phyloP scores from a whole-genome alignment of 2,113 vertebrate genomes.

The Microcebus jonahi region DNA sequence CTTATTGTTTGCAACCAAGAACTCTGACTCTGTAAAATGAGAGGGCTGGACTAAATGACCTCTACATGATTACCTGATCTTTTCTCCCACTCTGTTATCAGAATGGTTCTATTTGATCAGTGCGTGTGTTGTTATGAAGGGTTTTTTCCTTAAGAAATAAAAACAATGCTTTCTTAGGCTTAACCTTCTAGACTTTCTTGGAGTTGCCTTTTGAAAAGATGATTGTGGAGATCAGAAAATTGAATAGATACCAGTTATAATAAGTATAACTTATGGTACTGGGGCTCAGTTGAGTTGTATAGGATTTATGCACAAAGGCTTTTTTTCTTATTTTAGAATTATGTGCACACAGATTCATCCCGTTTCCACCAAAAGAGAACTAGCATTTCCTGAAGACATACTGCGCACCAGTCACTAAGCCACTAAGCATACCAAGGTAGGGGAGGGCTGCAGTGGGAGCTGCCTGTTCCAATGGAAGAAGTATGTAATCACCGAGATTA shows the following conservation, averaged over 20 bases:
- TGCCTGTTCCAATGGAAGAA: neutral
- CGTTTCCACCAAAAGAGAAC: neutral
- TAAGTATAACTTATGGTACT: neutral
- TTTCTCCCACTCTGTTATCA: neutral
- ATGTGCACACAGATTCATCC: neutral
- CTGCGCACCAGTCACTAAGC: neutral
- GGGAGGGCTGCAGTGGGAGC: neutral
- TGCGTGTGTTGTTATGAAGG: neutral
- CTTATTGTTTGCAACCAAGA: neutral
- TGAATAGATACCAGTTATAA: neutral
- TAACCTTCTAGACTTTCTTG: neutral
- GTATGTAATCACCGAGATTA: neutral
- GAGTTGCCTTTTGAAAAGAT: neutral
- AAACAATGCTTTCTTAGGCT: neutral
- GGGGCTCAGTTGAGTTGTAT: neutral
- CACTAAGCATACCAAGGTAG: neutral
- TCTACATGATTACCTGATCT: neutral
- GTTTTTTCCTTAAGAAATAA: constrained; percentile 23
- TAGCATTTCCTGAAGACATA: neutral
- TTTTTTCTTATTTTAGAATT: neutral
- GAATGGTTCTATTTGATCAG: neutral
- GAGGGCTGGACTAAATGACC: neutral
- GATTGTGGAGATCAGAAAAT: neutral
- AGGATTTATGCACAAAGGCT: neutral
- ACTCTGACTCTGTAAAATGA: neutral